Evolutionary conservation across 2,113 vertebrate genomes (phyloP), one percentile per base, ranked within the genome.

Genomic region (Notothenia coriiceps): DNA sequence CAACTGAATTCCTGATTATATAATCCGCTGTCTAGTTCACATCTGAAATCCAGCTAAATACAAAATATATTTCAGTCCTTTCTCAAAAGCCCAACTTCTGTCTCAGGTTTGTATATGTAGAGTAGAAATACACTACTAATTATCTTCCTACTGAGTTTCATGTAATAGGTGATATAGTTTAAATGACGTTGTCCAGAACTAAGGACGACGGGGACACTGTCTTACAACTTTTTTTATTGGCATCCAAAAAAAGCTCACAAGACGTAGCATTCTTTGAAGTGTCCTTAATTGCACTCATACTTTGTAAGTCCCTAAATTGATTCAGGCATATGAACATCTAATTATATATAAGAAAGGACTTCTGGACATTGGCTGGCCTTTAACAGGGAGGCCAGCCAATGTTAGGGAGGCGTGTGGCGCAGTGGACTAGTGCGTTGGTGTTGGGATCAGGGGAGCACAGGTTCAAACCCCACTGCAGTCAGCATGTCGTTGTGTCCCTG

Each of bases 21-120:
- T 74, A 52, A 74, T 79, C 63, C 47, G 63, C 17, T 17, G 33
- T 29, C 1, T 18, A 29, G 43, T 72, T 85, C 62, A 29, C 51
- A 69, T 18, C 11, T 50, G 35, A 40, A 40, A 6, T 40, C 35
- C 35, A 40, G 56, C 56, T 54, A 56, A 73, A 73, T 73, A 73
- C 63, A 77, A 57, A 11, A 56, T 0, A 9, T 9, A 44, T 46
- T 57, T 61, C 47, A 35, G 46, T 60, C 49, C 10, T 54, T n/a
- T 47, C 66, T 61, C 10, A 59, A 50, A 64, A 66, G 9, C n/a
- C 46, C 6, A 35, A 17, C 33, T 54, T 5, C 55, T 20, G 15
- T 13, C 44, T 63, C 20, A 10, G 14, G 46, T 52, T 3, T 57
- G 46, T 13, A 25, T n/a, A 51, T 54, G 62, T 60, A 25, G 8